phyloP scores from a whole-genome alignment of 2,888 invertebrate species.

The Stenodera caucasica region DNA sequence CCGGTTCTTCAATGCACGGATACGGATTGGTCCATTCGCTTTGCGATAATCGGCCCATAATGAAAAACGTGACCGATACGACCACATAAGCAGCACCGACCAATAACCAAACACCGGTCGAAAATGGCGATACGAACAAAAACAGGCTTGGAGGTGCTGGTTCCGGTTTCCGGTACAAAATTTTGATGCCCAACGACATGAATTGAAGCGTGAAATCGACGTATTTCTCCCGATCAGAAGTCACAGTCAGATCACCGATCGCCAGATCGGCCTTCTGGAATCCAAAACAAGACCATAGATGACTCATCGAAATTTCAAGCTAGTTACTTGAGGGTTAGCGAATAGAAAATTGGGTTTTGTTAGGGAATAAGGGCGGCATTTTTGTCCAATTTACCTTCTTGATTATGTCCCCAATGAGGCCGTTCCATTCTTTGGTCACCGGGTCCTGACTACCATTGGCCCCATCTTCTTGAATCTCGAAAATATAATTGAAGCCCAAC shows the following conservation, averaged over 20 bases:
- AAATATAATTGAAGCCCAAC: constrained; percentile 81
- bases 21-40: constrained; percentile 89
- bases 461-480: constrained; percentile 75
- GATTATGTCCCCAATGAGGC: constrained; percentile 75
- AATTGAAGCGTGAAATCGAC: constrained; percentile 96
- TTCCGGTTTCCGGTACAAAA: constrained; percentile 84
- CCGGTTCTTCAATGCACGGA: constrained; percentile 82
- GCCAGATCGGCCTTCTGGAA: constrained; percentile 83
- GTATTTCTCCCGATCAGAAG: constrained; percentile 82
- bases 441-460: constrained; percentile 70
- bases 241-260: constrained; percentile 88
- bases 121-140: constrained; percentile 91
- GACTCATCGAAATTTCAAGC: too few relatives aligned
- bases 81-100: constrained; percentile 79
- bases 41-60: constrained; percentile 79
- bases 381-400: constrained; percentile 63
- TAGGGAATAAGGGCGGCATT: neutral
- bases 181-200: constrained; percentile 89
- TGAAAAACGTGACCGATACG: constrained; percentile 77
- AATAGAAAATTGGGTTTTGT: too few relatives aligned
- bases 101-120: constrained; percentile 77
- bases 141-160: constrained; percentile 86
- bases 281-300: constrained; percentile 44
- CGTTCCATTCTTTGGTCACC: constrained; percentile 68
- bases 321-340: too few relatives aligned